phyloP scores from a whole-genome alignment of 2,888 invertebrate genomes.

The Rhorus exstirpatorius region DNA sequence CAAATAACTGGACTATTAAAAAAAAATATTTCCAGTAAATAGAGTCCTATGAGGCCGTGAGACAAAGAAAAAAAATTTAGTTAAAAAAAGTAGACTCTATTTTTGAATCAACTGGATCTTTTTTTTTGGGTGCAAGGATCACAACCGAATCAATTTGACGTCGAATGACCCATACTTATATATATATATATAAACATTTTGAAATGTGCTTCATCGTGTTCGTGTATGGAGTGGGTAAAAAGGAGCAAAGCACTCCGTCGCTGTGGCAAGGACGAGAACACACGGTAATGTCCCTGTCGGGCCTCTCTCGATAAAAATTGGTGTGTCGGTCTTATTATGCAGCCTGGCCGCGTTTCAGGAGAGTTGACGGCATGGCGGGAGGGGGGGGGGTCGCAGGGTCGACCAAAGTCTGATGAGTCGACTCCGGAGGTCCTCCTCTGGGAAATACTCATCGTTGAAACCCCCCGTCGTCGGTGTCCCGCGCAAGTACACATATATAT shows the following conservation, averaged over 20 bases:
- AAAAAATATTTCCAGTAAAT: too few relatives aligned
- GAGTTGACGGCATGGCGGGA: constrained; percentile 36
- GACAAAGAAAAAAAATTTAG: too few relatives aligned
- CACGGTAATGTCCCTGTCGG: constrained; percentile 36
- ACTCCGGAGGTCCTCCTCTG: constrained; percentile 80
- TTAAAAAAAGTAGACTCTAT: too few relatives aligned
- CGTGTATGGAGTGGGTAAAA: constrained; percentile 28
- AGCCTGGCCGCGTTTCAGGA: constrained; percentile 76
- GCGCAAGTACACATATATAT: constrained; percentile 23
- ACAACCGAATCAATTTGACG: background rate
- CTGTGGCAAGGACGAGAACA: constrained; percentile 55
- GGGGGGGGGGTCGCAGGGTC: constrained; percentile 71
- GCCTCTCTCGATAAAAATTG: constrained; percentile 78
- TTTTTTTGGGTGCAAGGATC: too few relatives aligned
- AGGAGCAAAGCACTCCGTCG: constrained; percentile 32
- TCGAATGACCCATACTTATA: background rate
- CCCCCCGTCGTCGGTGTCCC: constrained; percentile 61
- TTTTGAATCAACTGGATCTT: too few relatives aligned
- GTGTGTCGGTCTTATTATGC: constrained; percentile 82
- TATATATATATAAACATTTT: constrained; percentile 32
- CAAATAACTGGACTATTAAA: too few relatives aligned
- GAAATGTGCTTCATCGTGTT: constrained; percentile 33
- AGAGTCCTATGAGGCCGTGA: too few relatives aligned
- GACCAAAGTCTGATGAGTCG: constrained; percentile 80
- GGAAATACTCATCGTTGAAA: constrained; percentile 82